phyloP scores from a whole-genome alignment of 2,797 vertebrate genomes.

The Arctocebus calabarensis region DNA sequence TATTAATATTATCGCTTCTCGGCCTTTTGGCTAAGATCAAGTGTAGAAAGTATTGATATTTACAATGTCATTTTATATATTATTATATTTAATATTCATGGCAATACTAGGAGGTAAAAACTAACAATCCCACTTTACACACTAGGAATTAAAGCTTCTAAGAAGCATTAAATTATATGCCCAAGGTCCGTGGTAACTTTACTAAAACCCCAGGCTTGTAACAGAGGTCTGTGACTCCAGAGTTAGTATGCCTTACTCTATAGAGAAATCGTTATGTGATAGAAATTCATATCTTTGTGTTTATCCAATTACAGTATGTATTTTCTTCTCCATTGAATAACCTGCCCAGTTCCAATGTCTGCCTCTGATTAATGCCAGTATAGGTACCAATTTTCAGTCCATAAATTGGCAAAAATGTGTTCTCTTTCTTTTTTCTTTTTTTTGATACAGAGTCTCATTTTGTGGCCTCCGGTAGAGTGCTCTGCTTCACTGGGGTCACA shows the following conservation, averaged over 20 bases:
- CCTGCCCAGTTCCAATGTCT: constrained; percentile 10
- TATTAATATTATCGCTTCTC: no score
- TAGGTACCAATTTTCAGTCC: constrained; percentile 22
- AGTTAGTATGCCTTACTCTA: background rate
- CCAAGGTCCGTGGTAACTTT: background rate
- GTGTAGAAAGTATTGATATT: constrained; percentile 6
- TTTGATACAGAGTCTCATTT: no score
- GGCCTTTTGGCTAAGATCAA: no score
- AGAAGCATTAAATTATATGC: background rate
- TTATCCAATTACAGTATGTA: background rate
- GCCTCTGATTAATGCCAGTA: constrained; percentile 22
- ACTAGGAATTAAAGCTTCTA: constrained; percentile 28
- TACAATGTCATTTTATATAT: constrained; percentile 25
- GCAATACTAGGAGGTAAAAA: background rate
- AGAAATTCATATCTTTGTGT: constrained; percentile 35
- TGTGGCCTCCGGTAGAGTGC: no score
- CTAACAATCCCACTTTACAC: background rate
- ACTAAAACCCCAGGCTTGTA: background rate
- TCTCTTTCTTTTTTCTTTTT: constrained; percentile 5
- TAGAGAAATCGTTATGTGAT: background rate
- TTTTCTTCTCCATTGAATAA: background rate
- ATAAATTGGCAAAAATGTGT: constrained; percentile 17
- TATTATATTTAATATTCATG: constrained; percentile 43
- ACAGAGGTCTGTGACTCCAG: background rate
- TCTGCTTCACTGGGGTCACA: background rate